Base-by-base conservation (phyloP, 2,797 vertebrate genomes). In the Chelon auratus region DNA sequence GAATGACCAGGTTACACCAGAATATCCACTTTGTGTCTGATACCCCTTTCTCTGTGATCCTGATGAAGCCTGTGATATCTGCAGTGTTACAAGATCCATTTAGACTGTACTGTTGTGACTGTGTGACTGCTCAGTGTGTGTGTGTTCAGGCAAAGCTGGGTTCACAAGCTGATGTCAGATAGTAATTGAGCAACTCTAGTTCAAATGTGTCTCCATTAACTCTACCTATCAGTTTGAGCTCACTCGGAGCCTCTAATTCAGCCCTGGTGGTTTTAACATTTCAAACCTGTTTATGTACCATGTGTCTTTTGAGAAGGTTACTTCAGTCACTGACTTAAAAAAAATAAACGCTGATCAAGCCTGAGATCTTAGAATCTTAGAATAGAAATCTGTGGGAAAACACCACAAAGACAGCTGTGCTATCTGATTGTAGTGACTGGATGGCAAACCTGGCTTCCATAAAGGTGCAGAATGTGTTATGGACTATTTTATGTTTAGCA, bases 111-210 rank as follows among this genome's bases (percentile, higher is more conserved):
- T 65, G 72, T 57, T 50, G 69, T 74, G 77, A 62, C 60, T 52
- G 56, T 50, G 69, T 72, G 75, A 62, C 60, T 48, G 53, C 45
- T 68, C 30, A 18, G 45, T 63, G 68, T 67, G 36, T 43, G 64
- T 62, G 62, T 40, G 76, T 53, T 69, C 66, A 67, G 76, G 65
- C 68, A 83, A 84, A 78, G 73, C 59, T 82, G 58, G 79, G 67
- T 85, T 68, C 76, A 75, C 68, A 68, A 74, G 77, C 83, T 85
- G 80, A 82, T 89, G 84, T 89, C 82, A 78, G 85, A 80, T 83
- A 88, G 79, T 86, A 90, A 91, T 88, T 90, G 91, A 89, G 86
- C 87, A 72, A 86, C 80, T 82, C 74, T 54, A 81, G 77, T 89
- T 87, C 77, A 40, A 88, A 90, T 88, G 81, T 79, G 72, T 90